These are phyloP conservation scores for Brachionus angularis DNA, from an alignment of 1,140 invertebrate genomes.

Conservation along the genomic window DNA sequence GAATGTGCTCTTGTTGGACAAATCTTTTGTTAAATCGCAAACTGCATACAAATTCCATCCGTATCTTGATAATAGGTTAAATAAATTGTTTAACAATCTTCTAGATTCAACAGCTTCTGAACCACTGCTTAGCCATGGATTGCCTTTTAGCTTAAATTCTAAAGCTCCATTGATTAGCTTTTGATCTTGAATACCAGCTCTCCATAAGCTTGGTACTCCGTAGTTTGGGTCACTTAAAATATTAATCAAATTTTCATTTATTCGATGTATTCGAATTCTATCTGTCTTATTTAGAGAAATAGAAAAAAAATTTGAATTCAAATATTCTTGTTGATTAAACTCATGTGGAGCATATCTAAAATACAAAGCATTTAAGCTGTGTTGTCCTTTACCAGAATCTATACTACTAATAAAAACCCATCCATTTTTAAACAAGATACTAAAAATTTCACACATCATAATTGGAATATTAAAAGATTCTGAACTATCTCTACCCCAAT, in stretches of 20 bases:
- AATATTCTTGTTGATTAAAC: background rate
- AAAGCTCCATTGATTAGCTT: background rate
- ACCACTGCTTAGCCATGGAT: background rate
- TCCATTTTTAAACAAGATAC: constrained; percentile 16
- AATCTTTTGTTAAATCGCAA: constrained; percentile 10
- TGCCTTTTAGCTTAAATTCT: constrained; percentile 20
- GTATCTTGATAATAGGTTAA: constrained; percentile 13
- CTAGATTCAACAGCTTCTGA: constrained; percentile 19
- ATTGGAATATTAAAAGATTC: constrained; percentile 26
- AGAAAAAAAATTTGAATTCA: background rate
- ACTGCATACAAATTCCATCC: constrained; percentile 26
- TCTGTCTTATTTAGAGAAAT: background rate
- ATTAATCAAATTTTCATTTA: background rate
- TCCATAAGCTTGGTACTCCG: background rate
- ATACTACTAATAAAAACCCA: background rate
- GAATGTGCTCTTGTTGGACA: constrained; percentile 15
- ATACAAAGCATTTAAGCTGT: background rate
- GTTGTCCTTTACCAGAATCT: constrained; percentile 1
- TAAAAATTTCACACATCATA: background rate
- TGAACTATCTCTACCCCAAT: constrained; percentile 7
- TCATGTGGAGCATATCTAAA: constrained; percentile 11
- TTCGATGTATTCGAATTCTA: background rate
- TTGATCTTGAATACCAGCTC: background rate
- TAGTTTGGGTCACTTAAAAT: background rate
- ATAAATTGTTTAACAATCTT: constrained; percentile 1